Percentiles rank a stretch among this genome's conserved stretches.
These are phyloP conservation scores for Bovichtus diacanthus DNA, from an alignment of 2,797 vertebrate species.

Conservation along the genomic window DNA sequence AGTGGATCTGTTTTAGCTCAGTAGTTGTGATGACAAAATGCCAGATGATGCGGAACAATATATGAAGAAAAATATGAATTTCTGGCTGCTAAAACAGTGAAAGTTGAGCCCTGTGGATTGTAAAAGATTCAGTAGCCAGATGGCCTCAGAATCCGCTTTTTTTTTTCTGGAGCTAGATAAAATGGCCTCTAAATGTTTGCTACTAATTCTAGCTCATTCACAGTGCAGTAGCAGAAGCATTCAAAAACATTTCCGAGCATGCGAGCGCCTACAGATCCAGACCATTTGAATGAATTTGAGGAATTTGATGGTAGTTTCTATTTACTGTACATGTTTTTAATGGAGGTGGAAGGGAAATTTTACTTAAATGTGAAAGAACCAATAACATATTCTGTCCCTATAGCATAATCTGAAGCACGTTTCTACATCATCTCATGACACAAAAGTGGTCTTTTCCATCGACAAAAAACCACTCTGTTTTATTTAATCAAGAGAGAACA, in stretches of 20 bases:
- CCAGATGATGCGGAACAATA: constrained; percentile 31
- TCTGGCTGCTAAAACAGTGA: constrained; percentile 46
- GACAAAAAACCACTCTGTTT: not conserved
- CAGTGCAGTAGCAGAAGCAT: not conserved
- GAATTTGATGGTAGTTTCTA: not conserved
- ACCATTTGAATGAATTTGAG: constrained; percentile 12
- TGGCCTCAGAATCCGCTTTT: constrained; percentile 76
- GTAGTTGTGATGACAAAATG: constrained; percentile 27
- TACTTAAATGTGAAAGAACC: not conserved
- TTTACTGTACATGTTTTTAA: not conserved
- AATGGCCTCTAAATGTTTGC: constrained; percentile 57
- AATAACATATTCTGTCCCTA: not conserved
- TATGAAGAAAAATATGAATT: constrained; percentile 29
- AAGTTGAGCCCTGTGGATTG: constrained; percentile 60
- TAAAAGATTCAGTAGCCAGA: constrained; percentile 83
- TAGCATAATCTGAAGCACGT: not conserved
- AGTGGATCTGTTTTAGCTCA: constrained; percentile 1
- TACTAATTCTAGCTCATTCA: constrained; percentile 29
- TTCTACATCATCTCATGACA: not conserved
- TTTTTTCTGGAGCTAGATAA: constrained; percentile 67
- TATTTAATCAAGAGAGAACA: not conserved
- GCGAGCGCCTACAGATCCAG: constrained; percentile 12
- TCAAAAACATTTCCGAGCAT: constrained; percentile 31
- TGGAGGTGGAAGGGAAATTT: not conserved
- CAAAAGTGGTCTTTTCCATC: not conserved